Evolutionary conservation across 2,113 vertebrate genomes (phyloP).

Genomic region (Numida meleagris): DNA sequence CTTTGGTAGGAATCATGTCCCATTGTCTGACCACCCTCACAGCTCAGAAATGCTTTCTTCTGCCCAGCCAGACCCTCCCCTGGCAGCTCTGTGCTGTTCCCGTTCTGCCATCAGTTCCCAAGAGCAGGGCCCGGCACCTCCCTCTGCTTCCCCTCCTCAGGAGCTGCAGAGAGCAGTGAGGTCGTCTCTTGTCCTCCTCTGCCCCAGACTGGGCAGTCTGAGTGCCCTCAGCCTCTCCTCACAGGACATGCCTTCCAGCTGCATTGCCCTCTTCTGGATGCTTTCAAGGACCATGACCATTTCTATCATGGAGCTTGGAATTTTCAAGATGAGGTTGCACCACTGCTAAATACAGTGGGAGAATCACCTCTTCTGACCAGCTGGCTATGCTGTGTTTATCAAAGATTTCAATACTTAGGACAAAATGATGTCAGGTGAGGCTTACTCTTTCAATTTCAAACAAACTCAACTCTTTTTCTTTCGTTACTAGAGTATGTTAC

Average conservation of each 20-base stretch:
- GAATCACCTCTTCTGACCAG: background rate
- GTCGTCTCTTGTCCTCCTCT: background rate
- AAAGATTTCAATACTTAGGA: background rate
- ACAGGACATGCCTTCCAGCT: background rate
- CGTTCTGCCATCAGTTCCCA: background rate
- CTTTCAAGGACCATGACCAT: background rate
- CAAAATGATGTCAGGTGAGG: background rate
- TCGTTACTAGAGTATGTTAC: background rate
- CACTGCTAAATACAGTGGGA: background rate
- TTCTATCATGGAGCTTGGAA: background rate
- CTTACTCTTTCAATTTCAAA: background rate
- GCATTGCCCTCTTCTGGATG: background rate
- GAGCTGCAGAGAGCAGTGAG: background rate
- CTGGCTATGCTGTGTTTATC: background rate
- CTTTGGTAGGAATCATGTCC: background rate
- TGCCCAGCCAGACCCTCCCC: background rate
- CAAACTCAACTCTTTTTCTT: background rate
- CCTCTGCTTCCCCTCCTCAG: background rate
- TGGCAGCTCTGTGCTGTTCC: background rate
- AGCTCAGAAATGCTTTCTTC: background rate
- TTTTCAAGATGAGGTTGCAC: background rate
- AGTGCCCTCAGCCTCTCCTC: background rate
- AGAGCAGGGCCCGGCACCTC: background rate
- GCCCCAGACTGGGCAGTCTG: background rate
- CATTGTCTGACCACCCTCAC: background rate